These are phyloP conservation scores for Chironomus tentans DNA, from an alignment of 2,888 invertebrate species.

Conservation along the genomic window DNA sequence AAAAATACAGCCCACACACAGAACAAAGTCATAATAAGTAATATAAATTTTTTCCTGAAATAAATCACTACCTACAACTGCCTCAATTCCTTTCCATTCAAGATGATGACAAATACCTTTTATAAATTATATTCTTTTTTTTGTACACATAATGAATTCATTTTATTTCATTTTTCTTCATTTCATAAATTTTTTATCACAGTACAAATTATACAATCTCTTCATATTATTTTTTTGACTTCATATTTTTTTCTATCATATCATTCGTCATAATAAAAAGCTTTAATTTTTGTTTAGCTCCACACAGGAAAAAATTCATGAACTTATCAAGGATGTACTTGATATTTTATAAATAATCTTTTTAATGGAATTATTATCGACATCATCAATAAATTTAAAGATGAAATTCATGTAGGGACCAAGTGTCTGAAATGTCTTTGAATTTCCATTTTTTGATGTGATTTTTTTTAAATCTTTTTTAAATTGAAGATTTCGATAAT, in stretches of 20 bases:
- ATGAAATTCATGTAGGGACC: no score
- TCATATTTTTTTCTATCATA: background rate
- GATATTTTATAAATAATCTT: no score
- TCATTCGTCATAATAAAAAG: background rate
- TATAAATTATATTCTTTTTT: background rate
- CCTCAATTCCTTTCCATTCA: background rate
- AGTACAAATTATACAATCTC: conserved; percentile 24
- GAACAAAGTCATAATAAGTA: background rate
- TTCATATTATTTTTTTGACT: background rate
- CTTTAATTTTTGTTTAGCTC: no score
- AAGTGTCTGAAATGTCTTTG: no score
- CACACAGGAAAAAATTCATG: no score
- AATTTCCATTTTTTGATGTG: no score
- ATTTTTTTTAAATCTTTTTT: no score
- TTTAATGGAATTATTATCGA: no score
- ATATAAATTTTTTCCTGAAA: background rate
- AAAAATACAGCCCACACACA: no score
- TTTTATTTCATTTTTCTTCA: conserved; percentile 8
- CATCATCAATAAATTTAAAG: no score
- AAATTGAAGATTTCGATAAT: no score
- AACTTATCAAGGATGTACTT: no score
- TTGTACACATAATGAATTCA: conserved; percentile 8
- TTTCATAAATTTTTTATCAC: conserved; percentile 17
- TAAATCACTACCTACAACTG: background rate
- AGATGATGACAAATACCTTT: background rate